These are phyloP conservation scores for Cephus runcator DNA, from an alignment of 2,888 invertebrate genomes.

Conservation along the genomic window DNA sequence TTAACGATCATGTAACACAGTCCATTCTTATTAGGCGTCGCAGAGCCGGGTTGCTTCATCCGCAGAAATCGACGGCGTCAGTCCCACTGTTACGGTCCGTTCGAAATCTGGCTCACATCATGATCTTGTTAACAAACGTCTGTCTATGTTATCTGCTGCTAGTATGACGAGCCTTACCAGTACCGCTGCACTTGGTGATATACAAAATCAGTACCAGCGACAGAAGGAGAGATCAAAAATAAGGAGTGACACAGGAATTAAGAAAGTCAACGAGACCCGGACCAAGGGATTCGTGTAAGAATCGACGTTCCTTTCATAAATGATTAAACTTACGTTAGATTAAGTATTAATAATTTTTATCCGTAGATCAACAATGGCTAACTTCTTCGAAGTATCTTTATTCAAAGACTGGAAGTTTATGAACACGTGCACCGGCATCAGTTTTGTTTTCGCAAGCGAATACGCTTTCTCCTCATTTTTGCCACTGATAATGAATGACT, in stretches of 20 bases:
- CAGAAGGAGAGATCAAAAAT: neutral
- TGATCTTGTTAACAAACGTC: constrained; percentile 36
- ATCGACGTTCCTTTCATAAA: neutral
- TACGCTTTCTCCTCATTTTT: constrained; percentile 77
- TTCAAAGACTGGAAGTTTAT: constrained; percentile 61
- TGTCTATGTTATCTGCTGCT: constrained; percentile 50
- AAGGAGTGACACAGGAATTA: constrained; percentile 20
- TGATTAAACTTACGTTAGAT: neutral
- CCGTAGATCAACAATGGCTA: constrained; percentile 35
- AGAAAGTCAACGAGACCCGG: constrained; percentile 15
- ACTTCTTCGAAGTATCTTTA: constrained; percentile 56
- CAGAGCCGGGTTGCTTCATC: constrained; percentile 27
- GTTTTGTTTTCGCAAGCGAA: constrained; percentile 76
- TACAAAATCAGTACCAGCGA: constrained; percentile 18
- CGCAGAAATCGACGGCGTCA: constrained; percentile 40
- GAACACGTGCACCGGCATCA: constrained; percentile 77
- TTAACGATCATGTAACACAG: neutral
- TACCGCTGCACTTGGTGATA: constrained; percentile 27
- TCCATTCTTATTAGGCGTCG: constrained; percentile 21
- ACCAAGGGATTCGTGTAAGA: constrained; percentile 23
- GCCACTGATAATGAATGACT: constrained; percentile 72
- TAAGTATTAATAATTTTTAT: neutral
- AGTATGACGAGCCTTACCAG: constrained; percentile 53
- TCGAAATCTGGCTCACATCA: constrained; percentile 38
- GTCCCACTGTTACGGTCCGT: neutral